Evolutionary conservation across 2,113 vertebrate genomes (phyloP).

Genomic region (Tenrec ecaudatus): DNA sequence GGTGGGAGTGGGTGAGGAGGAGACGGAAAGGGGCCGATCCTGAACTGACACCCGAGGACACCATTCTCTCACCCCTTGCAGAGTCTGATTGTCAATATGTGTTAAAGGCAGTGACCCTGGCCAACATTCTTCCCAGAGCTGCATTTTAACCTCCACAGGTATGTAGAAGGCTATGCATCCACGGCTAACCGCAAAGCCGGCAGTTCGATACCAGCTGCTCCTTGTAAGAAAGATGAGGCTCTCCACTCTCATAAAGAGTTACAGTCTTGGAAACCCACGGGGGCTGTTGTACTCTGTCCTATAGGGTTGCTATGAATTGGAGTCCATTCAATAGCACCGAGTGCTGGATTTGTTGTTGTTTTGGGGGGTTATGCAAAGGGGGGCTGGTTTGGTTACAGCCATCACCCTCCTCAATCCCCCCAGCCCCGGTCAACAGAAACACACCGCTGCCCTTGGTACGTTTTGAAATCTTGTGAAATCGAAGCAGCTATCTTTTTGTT

Average conservation of each 20-base stretch:
- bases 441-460: neutral
- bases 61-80: neutral
- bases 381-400: neutral
- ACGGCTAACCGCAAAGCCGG: no score
- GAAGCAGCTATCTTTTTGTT: neutral
- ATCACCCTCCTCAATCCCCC: neutral
- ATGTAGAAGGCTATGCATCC: no score
- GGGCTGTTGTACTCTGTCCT: no score
- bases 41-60: fast-evolving
- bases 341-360: no score
- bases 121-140: neutral
- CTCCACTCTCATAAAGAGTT: no score
- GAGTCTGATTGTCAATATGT: neutral
- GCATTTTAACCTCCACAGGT: neutral
- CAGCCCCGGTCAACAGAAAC: neutral
- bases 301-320: no score
- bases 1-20: neutral
- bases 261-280: no score
- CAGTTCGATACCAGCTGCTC: no score
- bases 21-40: fast-evolving
- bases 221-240: no score
- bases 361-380: no score
- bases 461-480: neutral
- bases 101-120: neutral
- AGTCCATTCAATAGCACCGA: no score